Base-by-base conservation (phyloP, 2,888 invertebrate genomes). In the Pheosia gnoma region DNA sequence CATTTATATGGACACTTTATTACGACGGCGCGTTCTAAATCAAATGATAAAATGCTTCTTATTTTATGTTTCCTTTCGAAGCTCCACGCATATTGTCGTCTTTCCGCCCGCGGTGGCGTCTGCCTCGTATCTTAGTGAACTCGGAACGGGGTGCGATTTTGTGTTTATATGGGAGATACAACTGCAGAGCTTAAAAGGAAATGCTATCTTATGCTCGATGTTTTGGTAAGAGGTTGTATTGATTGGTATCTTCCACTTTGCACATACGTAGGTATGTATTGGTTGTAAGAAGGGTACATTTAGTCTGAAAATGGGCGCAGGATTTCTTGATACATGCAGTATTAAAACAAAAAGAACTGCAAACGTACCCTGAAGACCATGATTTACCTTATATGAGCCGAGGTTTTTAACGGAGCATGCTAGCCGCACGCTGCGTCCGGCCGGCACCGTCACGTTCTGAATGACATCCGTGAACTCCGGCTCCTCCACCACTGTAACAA, bases 351-450 rank as follows among this genome's bases (percentile, higher is more conserved):
- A 43, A 43, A 9, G 3, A 43, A 43, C 43, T 9, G 0, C n/a
- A n/a, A n/a, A n/a, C n/a, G 4, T 43, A 43, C 43, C 43, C 4
- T 2, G 9, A 9, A 43, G n/a, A 47, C 10, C 8, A n/a, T 47
- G 36, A 39, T 41, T 93, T 94, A 98, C 98, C 96, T 98, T 98
- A 87, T 97, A 98, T 54, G 96, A 96, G 77, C 98, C 98, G 66
- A 98, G 95, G 90, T 98, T 97, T 90, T 97, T 98, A 78, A 98
- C 98, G 49, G 97, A 97, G 91, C 98, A 98, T 61, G 97, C 97
- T 79, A 98, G 95, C 83, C 97, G 97, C 79, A 98, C 97, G 88
- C 96, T 97, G 75, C 98, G 95, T 71, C 98, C 98, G 66, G 98
- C 97, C 66, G 98, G 97, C 72, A 98, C 97, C 60, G 98, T 98